Percentiles rank a stretch among this genome's conserved stretches.
phyloP scores from a whole-genome alignment of 2,888 invertebrate genomes.

The Phoenoteleia sp. region DNA sequence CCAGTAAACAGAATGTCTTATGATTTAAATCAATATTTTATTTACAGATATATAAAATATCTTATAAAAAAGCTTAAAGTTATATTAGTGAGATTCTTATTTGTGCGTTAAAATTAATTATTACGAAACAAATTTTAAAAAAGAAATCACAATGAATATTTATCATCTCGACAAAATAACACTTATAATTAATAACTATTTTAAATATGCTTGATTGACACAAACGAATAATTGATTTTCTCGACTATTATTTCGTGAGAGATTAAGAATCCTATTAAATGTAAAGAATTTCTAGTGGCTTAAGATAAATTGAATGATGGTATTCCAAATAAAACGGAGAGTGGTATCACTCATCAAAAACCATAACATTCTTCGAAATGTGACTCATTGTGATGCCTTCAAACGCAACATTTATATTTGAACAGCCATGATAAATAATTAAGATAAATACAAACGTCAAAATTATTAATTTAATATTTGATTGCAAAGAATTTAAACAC shows the following conservation, averaged over 20 bases:
- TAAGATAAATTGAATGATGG: conserved; percentile 30
- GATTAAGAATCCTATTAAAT: background rate
- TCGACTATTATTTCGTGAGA: background rate
- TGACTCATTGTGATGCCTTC: conserved; percentile 24
- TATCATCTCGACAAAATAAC: too few relatives aligned
- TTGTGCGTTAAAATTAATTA: background rate
- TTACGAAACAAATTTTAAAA: too few relatives aligned
- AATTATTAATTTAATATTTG: background rate
- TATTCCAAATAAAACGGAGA: conserved; percentile 34
- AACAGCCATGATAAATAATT: conserved; percentile 24
- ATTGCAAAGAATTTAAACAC: background rate
- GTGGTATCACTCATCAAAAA: conserved; percentile 39
- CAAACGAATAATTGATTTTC: background rate
- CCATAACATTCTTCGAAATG: conserved; percentile 39
- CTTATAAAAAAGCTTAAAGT: too few relatives aligned
- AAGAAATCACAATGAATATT: too few relatives aligned
- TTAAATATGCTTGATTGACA: too few relatives aligned
- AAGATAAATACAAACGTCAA: conserved; percentile 12
- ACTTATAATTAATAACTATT: too few relatives aligned
- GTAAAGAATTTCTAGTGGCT: conserved; percentile 6
- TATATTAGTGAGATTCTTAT: too few relatives aligned
- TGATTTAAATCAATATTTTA: too few relatives aligned
- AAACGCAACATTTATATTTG: conserved; percentile 31
- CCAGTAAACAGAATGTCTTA: too few relatives aligned
- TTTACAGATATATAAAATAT: too few relatives aligned